Base-by-base conservation (phyloP, 2,888 invertebrate genomes). In the Microplitis deprimator region DNA sequence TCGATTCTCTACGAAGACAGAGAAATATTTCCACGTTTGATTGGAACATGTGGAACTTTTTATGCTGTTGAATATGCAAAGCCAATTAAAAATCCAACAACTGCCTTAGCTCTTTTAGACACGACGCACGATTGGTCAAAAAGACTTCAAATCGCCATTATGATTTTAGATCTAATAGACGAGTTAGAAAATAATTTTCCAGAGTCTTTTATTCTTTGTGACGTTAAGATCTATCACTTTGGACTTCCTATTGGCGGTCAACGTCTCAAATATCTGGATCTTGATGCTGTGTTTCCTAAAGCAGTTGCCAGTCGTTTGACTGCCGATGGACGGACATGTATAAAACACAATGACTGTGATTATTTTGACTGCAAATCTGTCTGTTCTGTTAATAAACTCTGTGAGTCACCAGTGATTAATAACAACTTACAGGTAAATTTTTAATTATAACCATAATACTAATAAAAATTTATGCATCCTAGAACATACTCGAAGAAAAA, bases 221-320 rank as follows among this genome's bases (percentile, higher is more conserved):
- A 94, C 89, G 91, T 94, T 0, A 94, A 94, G 88, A 89, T 93
- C 79, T 92, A 92, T 78, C 93, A 94, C 85, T 94, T 95, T 88
- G 94, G 94, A 0, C 84, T 93, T 0, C 90, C 92, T 1, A 87
- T 89, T 61, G 91, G 91, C 62, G 89, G 88, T 10, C 91, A 90
- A 79, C 91, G 90, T 81, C 87, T 93, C n/a, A 92, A 93, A 87
- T 92, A 93, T 80, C 88, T 94, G 41, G 93, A 94, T 87, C 88
- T 93, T 29, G 93, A 94, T 82, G 92, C 92, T 1, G 92, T 93
- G 4, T 92, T 93, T 83, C 93, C 93, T 16, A 90, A 91, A 74
- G 91, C 92, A 6, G 89, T 92, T 38, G 90, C 92, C 6, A 91
- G 91, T 82, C 90, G 88, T 72, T 88, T 93, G 39, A 90, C 91